A percentile compares a stretch with the other conserved stretches of the same genome.
phyloP scores from a whole-genome alignment of 2,797 vertebrate genomes.

The Dendrocincla tyrannina region DNA sequence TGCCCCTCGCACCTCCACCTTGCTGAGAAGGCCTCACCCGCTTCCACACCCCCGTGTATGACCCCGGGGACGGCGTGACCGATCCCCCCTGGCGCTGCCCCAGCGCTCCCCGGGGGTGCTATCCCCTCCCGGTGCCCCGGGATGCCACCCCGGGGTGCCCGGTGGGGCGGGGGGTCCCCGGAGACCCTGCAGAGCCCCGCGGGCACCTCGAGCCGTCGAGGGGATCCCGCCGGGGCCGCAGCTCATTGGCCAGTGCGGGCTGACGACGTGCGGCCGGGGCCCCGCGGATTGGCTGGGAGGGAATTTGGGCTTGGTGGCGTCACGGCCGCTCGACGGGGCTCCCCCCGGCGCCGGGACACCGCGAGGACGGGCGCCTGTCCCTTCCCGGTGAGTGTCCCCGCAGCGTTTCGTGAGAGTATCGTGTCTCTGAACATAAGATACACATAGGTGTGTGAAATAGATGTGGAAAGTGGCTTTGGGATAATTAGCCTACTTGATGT shows the following conservation, averaged over 20 bases:
- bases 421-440: not conserved
- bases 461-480: constrained; percentile 54
- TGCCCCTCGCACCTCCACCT: not conserved
- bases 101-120: no score
- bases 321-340: not conserved
- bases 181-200: not conserved
- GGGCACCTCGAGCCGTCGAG: not conserved
- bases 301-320: not conserved
- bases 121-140: accelerated
- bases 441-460: not conserved
- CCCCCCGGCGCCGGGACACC: not conserved
- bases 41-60: not conserved
- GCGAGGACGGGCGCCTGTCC: accelerated
- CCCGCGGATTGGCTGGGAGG: not conserved
- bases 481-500: constrained; percentile 68
- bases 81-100: not conserved
- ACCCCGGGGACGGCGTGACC: not conserved
- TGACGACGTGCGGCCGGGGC: not conserved
- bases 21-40: accelerated
- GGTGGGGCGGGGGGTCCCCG: not conserved
- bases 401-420: not conserved
- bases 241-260: not conserved
- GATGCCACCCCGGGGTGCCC: no score
- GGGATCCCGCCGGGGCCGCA: not conserved
- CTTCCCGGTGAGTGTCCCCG: not conserved